Evolutionary conservation across 1,140 invertebrate species (phyloP).

Genomic region (Cyphomyrmex costatus): DNA sequence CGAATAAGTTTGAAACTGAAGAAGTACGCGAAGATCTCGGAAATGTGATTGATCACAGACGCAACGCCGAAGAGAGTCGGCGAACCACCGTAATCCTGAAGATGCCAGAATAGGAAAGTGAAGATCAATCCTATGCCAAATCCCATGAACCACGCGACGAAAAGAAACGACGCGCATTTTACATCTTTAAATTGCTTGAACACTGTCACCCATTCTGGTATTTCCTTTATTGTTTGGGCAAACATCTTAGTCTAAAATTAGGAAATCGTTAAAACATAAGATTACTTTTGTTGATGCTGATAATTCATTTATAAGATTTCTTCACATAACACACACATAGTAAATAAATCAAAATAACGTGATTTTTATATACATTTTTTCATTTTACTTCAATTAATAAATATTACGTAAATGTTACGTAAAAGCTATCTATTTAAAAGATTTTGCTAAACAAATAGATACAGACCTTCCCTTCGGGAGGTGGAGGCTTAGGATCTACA

Average conservation of each 20-base stretch:
- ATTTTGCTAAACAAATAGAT: not conserved
- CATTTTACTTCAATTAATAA: constrained; percentile 18
- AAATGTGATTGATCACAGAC: constrained; percentile 99
- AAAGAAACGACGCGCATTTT: constrained; percentile 97
- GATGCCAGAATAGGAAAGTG: constrained; percentile 99
- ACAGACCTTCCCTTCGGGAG: constrained; percentile 88
- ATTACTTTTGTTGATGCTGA: not conserved
- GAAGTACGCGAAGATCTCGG: constrained; percentile 99
- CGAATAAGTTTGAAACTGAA: constrained; percentile 98
- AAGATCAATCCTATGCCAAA: constrained; percentile 99
- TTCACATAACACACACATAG: not conserved
- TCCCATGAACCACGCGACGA: constrained; percentile 99
- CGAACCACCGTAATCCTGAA: constrained; percentile 98
- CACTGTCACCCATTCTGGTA: constrained; percentile 97
- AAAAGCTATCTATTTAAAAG: not conserved
- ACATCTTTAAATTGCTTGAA: constrained; percentile 96
- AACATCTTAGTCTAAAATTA: constrained; percentile 94
- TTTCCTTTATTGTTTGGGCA: constrained; percentile 95
- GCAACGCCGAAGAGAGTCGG: constrained; percentile 99
- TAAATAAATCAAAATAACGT: not conserved
- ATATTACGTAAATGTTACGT: not conserved
- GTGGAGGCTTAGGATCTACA: constrained; percentile 80
- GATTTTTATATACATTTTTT: not conserved
- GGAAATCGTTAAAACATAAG: not conserved
- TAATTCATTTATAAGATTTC: not conserved